Percentiles rank a stretch among this genome's conserved stretches.
These are phyloP conservation scores for Lepisosteus oculatus DNA, from an alignment of 2,113 vertebrate genomes.

Conservation along the genomic window DNA sequence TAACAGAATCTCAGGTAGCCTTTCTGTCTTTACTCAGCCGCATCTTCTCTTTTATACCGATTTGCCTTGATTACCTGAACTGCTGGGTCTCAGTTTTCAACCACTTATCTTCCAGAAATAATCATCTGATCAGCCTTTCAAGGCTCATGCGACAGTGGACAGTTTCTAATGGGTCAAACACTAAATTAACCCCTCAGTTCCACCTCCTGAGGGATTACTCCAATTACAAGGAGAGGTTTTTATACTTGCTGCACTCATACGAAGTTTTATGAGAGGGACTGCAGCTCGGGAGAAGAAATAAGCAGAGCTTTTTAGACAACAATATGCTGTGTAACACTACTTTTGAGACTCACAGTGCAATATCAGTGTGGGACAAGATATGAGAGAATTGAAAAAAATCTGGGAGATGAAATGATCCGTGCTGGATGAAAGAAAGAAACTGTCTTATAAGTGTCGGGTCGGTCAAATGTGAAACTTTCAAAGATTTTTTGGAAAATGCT, in stretches of 20 bases:
- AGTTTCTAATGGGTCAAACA: slow-evolving; percentile 65
- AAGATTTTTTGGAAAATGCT: too few relatives aligned
- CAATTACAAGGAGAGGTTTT: neutral
- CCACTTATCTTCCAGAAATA: slow-evolving; percentile 79
- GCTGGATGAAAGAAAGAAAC: too few relatives aligned
- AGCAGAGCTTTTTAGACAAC: too few relatives aligned
- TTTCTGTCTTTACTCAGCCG: slow-evolving; percentile 57
- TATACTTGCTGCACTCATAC: neutral
- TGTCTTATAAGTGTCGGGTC: too few relatives aligned
- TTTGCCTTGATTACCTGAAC: slow-evolving; percentile 86
- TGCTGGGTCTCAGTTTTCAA: slow-evolving; percentile 80
- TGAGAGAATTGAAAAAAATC: too few relatives aligned
- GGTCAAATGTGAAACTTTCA: too few relatives aligned
- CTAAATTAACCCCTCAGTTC: slow-evolving; percentile 65
- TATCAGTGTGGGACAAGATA: too few relatives aligned
- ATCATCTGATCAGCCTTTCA: slow-evolving; percentile 75
- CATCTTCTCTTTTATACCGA: slow-evolving; percentile 67
- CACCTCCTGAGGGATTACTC: slow-evolving; percentile 13
- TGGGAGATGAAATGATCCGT: too few relatives aligned
- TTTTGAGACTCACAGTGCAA: too few relatives aligned
- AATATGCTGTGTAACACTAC: too few relatives aligned
- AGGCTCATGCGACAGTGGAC: slow-evolving; percentile 66
- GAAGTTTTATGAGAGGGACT: neutral
- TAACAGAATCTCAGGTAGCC: slow-evolving; percentile 81
- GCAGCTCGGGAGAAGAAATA: too few relatives aligned